These are phyloP conservation scores for Syngnathus rostellatus DNA, from an alignment of 2,797 vertebrate genomes.

Conservation along the genomic window DNA sequence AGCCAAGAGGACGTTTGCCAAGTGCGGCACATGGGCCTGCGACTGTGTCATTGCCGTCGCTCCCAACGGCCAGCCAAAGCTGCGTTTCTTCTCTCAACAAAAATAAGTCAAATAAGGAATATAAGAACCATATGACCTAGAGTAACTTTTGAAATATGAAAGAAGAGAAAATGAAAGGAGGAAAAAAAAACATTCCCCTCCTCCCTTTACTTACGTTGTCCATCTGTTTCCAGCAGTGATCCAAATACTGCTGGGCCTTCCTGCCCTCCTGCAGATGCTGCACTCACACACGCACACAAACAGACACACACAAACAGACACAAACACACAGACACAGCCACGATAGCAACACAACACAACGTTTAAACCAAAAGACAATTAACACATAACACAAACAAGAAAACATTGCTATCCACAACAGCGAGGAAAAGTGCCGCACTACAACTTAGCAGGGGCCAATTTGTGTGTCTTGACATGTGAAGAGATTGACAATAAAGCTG, in stretches of 20 bases:
- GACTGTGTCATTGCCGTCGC: constrained; percentile 18
- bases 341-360: not conserved
- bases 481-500: too few relatives aligned
- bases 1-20: constrained; percentile 27
- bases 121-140: not conserved
- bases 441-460: not conserved
- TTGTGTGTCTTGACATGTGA: too few relatives aligned
- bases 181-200: not conserved
- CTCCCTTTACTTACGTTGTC: constrained; percentile 83
- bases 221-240: constrained; percentile 98
- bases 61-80: constrained; percentile 23
- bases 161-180: too few relatives aligned
- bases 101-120: not conserved
- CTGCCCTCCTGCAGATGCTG: constrained; percentile 97
- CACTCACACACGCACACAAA: constrained; percentile 27
- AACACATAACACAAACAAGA: not conserved
- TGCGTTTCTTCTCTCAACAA: not conserved
- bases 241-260: constrained; percentile 94
- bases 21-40: constrained; percentile 24
- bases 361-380: constrained; percentile 9
- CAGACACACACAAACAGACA: constrained; percentile 28
- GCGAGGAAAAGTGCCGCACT: not conserved
- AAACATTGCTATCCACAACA: not conserved
- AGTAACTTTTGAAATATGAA: not conserved
- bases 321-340: constrained; percentile 15